Evolutionary conservation across 2,888 invertebrate species (phyloP), one percentile per base, ranked within the genome.

Genomic region (Drosophila fulvimacula): DNA sequence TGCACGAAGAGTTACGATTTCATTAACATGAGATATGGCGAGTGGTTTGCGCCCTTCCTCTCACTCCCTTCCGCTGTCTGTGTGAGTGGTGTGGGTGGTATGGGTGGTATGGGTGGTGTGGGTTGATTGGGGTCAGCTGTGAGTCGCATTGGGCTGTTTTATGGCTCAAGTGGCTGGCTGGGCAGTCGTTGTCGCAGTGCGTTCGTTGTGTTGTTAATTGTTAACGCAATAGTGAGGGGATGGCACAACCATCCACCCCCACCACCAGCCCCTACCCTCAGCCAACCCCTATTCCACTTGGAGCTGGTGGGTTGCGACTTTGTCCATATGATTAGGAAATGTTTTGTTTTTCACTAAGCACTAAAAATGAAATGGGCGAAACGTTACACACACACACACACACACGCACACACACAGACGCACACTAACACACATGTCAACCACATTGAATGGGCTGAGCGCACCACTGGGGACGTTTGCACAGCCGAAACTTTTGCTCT

Each of bases 21-120:
- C 85, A 86, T 86, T 89, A 87, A 89, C 88, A 89, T 89, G 85
- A 85, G 88, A 87, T 87, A 85, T 89, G 88, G 87, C 81, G 75
- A 83, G 83, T 88, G 81, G 69, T 63, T 59, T 61, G 63, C 66
- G 10, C 42, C 6, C 48, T 0, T 13, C 11, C 48, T 3, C 49
- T n/a, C n/a, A n/a, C 49, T 24, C 48, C n/a, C 15, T 41, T 7
- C 7, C 27, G 27, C n/a, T 19, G 36, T 17, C 39, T 34, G 48
- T 10, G 32, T 56, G 21, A 32, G 32, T 27, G 44, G 36, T 32
- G 24, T 27, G 44, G 32, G 30, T 9, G 19, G 2, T 15, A n/a
- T 21, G 36, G 30, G 30, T 32, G 65, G n/a, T n/a, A n/a, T n/a
- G n/a, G n/a, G n/a, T n/a, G n/a, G n/a, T 60, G 52, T 41, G 49